A percentile compares a stretch with the other conserved stretches of the same genome.
Evolutionary conservation across 2,888 invertebrate species (phyloP).

Genomic region (Drosophila bunnanda): DNA sequence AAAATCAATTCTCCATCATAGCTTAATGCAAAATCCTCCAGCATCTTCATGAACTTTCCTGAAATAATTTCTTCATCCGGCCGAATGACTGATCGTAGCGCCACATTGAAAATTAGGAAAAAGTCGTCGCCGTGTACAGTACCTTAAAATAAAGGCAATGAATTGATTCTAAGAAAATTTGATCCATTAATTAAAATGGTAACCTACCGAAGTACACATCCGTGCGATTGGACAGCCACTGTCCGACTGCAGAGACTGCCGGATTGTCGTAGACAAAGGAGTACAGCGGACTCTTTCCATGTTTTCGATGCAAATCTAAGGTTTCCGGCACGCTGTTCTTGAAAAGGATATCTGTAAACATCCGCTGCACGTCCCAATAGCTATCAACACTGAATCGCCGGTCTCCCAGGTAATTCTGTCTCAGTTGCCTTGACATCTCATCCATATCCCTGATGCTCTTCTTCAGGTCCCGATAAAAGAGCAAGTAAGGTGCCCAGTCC

Average conservation of each 20-base stretch:
- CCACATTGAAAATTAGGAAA: constrained; percentile 26
- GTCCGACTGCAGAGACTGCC: constrained; percentile 86
- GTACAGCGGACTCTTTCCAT: constrained; percentile 87
- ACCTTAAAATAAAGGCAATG: constrained; percentile 48
- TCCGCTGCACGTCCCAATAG: constrained; percentile 84
- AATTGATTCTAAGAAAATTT: constrained; percentile 34
- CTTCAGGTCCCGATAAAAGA: constrained; percentile 87
- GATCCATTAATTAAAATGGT: background rate
- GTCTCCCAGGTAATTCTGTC: constrained; percentile 58
- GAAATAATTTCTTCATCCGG: constrained; percentile 60
- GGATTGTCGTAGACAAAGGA: constrained; percentile 88
- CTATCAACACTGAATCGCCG: constrained; percentile 84
- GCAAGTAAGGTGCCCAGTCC: constrained; percentile 86
- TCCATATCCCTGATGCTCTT: constrained; percentile 84
- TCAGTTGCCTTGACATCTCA: constrained; percentile 74
- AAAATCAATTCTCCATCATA: constrained; percentile 46
- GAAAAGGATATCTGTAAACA: constrained; percentile 89
- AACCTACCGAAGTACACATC: constrained; percentile 86
- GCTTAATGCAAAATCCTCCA: constrained; percentile 63
- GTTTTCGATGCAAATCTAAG: constrained; percentile 87
- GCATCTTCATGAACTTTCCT: constrained; percentile 70
- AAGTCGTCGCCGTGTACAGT: constrained; percentile 77
- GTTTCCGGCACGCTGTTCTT: constrained; percentile 87
- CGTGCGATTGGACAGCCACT: constrained; percentile 85
- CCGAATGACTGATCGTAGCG: constrained; percentile 5